These are phyloP conservation scores for Polylopha cassiicola DNA, from an alignment of 2,888 invertebrate species.

Conservation along the genomic window DNA sequence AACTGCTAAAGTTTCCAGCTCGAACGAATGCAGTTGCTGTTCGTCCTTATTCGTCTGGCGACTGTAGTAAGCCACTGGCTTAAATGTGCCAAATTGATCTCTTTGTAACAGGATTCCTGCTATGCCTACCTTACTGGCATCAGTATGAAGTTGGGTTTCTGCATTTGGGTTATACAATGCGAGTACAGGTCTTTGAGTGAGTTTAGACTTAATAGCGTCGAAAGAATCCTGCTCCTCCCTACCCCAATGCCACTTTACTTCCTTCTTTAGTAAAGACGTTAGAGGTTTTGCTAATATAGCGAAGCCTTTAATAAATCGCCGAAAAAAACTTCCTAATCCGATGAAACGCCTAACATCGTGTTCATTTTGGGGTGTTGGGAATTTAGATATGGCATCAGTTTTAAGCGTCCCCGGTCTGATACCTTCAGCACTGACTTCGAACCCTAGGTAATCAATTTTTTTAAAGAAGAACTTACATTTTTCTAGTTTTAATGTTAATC, in stretches of 20 bases:
- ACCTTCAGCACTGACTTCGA: slow-evolving; percentile 24
- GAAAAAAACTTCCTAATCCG: slow-evolving; percentile 17
- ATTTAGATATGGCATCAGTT: slow-evolving; percentile 11
- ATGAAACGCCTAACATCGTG: slow-evolving; percentile 21
- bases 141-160: not conserved
- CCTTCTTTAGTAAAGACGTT: slow-evolving; percentile 24
- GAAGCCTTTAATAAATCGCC: slow-evolving; percentile 18
- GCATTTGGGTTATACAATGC: not conserved
- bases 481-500: slow-evolving; percentile 28
- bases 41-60: too few species aligned
- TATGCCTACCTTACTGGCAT: slow-evolving; percentile 7
- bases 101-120: too few species aligned
- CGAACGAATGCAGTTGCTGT: not conserved
- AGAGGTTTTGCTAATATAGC: slow-evolving; percentile 23
- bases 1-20: not conserved
- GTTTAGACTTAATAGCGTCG: slow-evolving; percentile 23
- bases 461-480: not conserved
- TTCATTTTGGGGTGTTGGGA: slow-evolving; percentile 8
- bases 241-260: slow-evolving; percentile 23
- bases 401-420: slow-evolving; percentile 25
- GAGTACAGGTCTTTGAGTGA: slow-evolving; percentile 27
- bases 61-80: too few species aligned
- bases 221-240: slow-evolving; percentile 27
- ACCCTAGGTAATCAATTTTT: slow-evolving; percentile 25
- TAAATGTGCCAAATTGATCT: too few species aligned